Evolutionary conservation across 2,888 invertebrate species (phyloP).

Genomic region (Drosophila neonasuta): DNA sequence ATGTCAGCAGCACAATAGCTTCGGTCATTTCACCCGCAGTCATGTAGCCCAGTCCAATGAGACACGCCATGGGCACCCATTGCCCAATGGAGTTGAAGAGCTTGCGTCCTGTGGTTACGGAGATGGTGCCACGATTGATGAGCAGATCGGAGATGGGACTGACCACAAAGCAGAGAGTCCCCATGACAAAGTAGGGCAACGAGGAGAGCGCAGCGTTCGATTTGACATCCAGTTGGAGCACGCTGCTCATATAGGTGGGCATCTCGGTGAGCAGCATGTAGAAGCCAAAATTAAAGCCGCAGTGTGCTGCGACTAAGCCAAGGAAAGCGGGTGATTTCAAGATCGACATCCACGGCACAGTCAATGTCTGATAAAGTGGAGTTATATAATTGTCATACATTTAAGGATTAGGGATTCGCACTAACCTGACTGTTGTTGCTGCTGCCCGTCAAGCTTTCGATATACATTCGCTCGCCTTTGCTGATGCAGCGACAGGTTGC

Average conservation of each 20-base stretch:
- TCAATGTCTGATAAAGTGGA: constrained; percentile 69
- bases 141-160: constrained; percentile 83
- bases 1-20: constrained; percentile 84
- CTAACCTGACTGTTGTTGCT: constrained; percentile 71
- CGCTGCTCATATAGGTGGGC: constrained; percentile 86
- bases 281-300: constrained; percentile 89
- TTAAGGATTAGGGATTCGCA: not conserved
- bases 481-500: not conserved
- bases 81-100: constrained; percentile 82
- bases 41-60: constrained; percentile 84
- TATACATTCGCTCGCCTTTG: constrained; percentile 84
- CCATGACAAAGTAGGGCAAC: constrained; percentile 84
- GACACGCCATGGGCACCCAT: constrained; percentile 84
- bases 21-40: constrained; percentile 81
- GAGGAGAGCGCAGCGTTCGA: constrained; percentile 82
- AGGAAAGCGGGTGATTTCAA: constrained; percentile 86
- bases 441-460: constrained; percentile 83
- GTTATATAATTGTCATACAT: not conserved
- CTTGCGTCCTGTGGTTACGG: constrained; percentile 79
- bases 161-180: constrained; percentile 83
- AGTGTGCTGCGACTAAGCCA: constrained; percentile 84
- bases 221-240: constrained; percentile 84
- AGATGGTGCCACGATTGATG: constrained; percentile 81
- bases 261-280: constrained; percentile 88
- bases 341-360: constrained; percentile 86